Percentiles rank a stretch among this genome's conserved stretches.
phyloP scores from a whole-genome alignment of 2,797 vertebrate genomes.

The Chaetodon trifasciatus region DNA sequence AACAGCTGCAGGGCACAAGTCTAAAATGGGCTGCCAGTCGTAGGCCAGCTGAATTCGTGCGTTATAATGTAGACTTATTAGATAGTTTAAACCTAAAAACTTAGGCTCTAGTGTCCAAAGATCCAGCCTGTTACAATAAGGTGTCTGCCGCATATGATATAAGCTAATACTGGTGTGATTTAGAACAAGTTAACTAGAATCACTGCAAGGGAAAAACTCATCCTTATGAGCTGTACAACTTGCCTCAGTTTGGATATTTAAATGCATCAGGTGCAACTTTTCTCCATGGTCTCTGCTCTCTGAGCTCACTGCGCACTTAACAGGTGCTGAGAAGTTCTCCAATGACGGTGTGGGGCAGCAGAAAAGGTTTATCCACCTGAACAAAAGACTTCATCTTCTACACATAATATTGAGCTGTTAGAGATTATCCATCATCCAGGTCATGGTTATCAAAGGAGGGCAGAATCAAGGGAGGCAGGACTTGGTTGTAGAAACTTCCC shows the following conservation, averaged over 20 bases:
- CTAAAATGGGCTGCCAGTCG: background rate
- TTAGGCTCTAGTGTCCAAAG: background rate
- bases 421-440: too few relatives aligned
- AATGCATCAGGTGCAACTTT: background rate
- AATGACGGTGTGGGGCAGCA: background rate
- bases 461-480: too few relatives aligned
- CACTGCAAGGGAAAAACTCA: background rate
- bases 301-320: background rate
- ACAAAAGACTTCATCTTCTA: background rate
- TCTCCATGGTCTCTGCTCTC: background rate
- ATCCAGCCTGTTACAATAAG: too few relatives aligned
- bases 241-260: background rate
- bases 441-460: too few relatives aligned
- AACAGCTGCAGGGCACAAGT: background rate
- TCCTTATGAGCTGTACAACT: background rate
- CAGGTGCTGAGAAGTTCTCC: constrained; percentile 20
- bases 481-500: too few relatives aligned
- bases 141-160: background rate
- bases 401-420: background rate
- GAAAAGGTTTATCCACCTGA: background rate
- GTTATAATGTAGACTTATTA: background rate
- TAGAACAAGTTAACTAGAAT: background rate
- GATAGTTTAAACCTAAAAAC: background rate
- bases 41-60: background rate
- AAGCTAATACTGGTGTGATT: background rate